Conservation (phyloP, 2,888 invertebrate genomes). For the Lepeophtheirus nordmannii region DNA sequence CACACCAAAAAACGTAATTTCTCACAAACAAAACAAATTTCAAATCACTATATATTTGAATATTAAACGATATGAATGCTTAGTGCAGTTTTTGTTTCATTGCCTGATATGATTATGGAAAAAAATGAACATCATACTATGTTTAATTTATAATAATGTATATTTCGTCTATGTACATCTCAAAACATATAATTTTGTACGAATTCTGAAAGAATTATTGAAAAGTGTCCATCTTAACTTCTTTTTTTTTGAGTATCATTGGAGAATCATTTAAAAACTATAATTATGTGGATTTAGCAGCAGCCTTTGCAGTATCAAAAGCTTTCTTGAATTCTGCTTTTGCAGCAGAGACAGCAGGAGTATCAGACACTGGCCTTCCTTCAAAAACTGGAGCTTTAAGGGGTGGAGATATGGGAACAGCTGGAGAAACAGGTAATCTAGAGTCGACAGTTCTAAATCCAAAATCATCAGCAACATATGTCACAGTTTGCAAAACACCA, state of each 20-base stretch:
- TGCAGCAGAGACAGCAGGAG: neutral
- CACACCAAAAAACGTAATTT: too few species aligned
- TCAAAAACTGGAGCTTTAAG: neutral
- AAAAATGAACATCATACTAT: too few species aligned
- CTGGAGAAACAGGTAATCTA: constrained; percentile 3
- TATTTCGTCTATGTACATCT: neutral
- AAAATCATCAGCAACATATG: constrained; percentile 19
- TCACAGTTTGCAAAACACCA: constrained; percentile 17
- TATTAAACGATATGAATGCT: too few species aligned
- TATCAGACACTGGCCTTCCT: neutral
- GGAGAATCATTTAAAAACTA: neutral
- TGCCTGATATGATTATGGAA: too few species aligned
- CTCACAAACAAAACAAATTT: too few species aligned
- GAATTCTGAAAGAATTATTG: neutral
- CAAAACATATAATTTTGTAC: neutral
- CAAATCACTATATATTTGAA: too few species aligned
- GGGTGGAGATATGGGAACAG: too few species aligned
- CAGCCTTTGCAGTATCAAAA: neutral
- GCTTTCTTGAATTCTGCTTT: neutral
- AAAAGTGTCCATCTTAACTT: neutral
- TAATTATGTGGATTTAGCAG: neutral
- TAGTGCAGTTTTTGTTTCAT: too few species aligned
- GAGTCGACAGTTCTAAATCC: constrained; percentile 18
- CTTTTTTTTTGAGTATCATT: too few species aligned
- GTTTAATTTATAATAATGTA: too few species aligned